Evolutionary conservation across 1,140 invertebrate species (phyloP).

Genomic region (Callitettix versicolor): DNA sequence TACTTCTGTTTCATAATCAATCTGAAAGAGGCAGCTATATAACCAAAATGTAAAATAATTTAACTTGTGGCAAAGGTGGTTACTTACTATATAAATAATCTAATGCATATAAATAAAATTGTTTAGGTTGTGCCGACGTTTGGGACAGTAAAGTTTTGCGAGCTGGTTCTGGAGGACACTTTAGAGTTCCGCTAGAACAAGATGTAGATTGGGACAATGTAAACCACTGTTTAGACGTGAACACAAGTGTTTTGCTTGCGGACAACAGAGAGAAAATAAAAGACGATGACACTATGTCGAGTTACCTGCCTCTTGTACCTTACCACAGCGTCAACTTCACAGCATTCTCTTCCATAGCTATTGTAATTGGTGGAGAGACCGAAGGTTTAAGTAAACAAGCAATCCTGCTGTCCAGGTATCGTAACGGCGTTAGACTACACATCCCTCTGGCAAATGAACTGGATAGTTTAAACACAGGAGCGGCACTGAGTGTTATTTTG

Average conservation of each 20-base stretch:
- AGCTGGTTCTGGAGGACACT: constrained; percentile 72
- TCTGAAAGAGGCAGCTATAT: no score
- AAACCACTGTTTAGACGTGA: constrained; percentile 35
- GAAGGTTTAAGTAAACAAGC: constrained; percentile 64
- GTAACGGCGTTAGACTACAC: constrained; percentile 51
- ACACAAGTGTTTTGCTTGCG: constrained; percentile 55
- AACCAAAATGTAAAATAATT: no score
- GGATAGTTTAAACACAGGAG: constrained; percentile 76
- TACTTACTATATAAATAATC: no score
- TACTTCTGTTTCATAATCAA: no score
- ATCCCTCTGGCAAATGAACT: constrained; percentile 67
- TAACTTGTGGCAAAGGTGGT: no score
- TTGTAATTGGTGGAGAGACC: constrained; percentile 83
- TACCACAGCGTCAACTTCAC: constrained; percentile 52
- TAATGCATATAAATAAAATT: background rate
- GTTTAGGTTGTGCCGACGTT: constrained; percentile 71
- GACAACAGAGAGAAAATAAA: constrained; percentile 38
- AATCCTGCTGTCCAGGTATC: constrained; percentile 41
- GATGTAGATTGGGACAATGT: constrained; percentile 56
- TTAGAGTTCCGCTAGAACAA: constrained; percentile 54
- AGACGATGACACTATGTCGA: constrained; percentile 4
- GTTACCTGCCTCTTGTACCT: constrained; percentile 32
- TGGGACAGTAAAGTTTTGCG: constrained; percentile 83
- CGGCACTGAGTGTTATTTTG: constrained; percentile 67
- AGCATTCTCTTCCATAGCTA: constrained; percentile 38